Evolutionary conservation across 2,797 vertebrate species (phyloP).

Genomic region (Enteromius trimaculatus): DNA sequence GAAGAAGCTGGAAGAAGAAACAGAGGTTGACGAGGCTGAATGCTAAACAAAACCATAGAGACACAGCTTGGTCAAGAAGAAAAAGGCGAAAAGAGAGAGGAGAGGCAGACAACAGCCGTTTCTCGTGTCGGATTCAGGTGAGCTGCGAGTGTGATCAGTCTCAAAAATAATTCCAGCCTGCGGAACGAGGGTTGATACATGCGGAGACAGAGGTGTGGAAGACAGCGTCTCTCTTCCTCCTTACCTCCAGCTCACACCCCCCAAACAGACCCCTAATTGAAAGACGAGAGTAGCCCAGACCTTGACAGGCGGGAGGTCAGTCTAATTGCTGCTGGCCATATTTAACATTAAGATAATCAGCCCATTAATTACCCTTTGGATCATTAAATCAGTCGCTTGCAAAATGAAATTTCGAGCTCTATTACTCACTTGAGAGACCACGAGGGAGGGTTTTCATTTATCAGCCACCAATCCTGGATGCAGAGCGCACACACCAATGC

Average conservation of each 20-base stretch:
- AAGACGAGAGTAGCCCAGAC: conserved; percentile 91
- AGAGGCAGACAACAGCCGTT: conserved; percentile 61
- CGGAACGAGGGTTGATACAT: conserved; percentile 28
- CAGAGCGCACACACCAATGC: conserved; percentile 67
- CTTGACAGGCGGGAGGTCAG: conserved; percentile 99
- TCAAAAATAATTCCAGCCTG: conserved; percentile 66
- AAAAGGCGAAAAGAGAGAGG: conserved; percentile 18
- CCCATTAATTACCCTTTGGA: conserved; percentile 99
- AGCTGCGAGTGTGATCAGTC: conserved; percentile 29
- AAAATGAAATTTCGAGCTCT: conserved; percentile 99
- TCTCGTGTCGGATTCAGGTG: conserved; percentile 61
- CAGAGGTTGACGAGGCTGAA: conserved; percentile 14
- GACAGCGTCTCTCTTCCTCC: conserved; percentile 30
- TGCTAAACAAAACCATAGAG: background rate
- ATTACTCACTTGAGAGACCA: conserved; percentile 99
- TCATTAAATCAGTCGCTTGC: conserved; percentile 99
- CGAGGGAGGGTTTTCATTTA: conserved; percentile 87
- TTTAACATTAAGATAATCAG: conserved; percentile 99
- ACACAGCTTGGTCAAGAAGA: conserved; percentile 33
- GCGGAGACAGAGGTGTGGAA: conserved; percentile 46
- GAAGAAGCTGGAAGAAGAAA: background rate
- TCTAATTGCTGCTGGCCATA: conserved; percentile 99
- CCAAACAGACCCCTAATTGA: conserved; percentile 92
- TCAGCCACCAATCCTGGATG: conserved; percentile 81
- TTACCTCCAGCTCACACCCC: conserved; percentile 62